A percentile compares a stretch with the other conserved stretches of the same genome.
These are phyloP conservation scores for Tamias sibiricus DNA, from an alignment of 2,113 vertebrate species.

Conservation along the genomic window DNA sequence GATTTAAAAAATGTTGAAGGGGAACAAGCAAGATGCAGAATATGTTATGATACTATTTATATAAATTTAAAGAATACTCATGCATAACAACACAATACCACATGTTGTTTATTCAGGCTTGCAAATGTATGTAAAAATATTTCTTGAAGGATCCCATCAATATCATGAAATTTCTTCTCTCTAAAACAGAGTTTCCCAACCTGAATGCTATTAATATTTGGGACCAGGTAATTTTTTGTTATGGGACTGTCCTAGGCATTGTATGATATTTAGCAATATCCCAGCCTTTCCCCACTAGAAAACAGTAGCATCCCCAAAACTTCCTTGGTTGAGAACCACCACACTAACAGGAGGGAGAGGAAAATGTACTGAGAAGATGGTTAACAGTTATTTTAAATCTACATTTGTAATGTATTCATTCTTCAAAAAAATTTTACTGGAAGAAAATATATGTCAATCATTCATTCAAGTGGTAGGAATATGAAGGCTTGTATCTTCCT, in stretches of 20 bases:
- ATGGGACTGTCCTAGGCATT: neutral
- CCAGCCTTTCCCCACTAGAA: neutral
- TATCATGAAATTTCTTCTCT: constrained; percentile 1
- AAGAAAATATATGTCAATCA: neutral
- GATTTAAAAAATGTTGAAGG: constrained; percentile 42
- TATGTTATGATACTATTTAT: constrained; percentile 58
- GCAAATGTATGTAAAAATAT: constrained; percentile 39
- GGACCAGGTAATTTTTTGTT: neutral
- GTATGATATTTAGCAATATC: neutral
- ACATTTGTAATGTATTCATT: neutral
- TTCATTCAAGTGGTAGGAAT: constrained; percentile 37
- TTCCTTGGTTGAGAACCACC: neutral
- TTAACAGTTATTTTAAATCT: neutral
- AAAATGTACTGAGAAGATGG: neutral
- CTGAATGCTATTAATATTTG: neutral
- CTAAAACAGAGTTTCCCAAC: neutral
- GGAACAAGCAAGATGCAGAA: constrained; percentile 43
- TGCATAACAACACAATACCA: constrained; percentile 26
- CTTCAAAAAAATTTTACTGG: neutral
- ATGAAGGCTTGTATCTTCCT: neutral
- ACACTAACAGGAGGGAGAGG: neutral
- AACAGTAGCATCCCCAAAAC: neutral
- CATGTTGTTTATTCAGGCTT: constrained; percentile 54
- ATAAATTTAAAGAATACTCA: constrained; percentile 50
- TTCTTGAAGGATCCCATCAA: constrained; percentile 20